Evolutionary conservation across 2,888 invertebrate species (phyloP).

Genomic region (Dasypolia templi): DNA sequence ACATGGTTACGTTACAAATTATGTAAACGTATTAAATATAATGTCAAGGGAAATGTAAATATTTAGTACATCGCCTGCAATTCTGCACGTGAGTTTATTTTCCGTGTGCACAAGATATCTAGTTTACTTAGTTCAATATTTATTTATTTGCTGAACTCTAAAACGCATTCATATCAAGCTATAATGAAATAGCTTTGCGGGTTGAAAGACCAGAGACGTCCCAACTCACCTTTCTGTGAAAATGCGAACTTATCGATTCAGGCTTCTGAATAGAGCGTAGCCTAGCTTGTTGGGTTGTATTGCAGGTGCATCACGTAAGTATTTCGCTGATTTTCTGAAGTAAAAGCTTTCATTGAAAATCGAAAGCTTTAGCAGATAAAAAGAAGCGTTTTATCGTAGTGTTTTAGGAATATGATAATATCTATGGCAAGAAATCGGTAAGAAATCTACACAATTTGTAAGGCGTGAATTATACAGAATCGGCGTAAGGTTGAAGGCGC

Average conservation of each 20-base stretch:
- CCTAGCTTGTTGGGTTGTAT: not conserved
- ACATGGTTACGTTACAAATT: constrained; percentile 13
- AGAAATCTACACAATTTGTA: no score
- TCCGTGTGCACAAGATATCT: constrained; percentile 6
- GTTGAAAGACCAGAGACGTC: constrained; percentile 14
- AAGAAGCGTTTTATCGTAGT: not conserved
- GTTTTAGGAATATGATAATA: no score
- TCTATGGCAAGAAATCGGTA: no score
- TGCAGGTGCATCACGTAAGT: not conserved
- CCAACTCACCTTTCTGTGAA: constrained; percentile 33
- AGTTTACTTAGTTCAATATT: constrained; percentile 10
- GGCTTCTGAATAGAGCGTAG: not conserved
- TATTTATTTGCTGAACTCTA: not conserved
- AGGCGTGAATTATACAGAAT: no score
- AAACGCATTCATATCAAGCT: constrained; percentile 1
- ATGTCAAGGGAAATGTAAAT: constrained; percentile 24
- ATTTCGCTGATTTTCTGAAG: constrained; percentile 2
- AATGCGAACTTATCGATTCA: constrained; percentile 24
- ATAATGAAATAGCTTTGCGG: not conserved
- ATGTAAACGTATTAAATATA: constrained; percentile 21
- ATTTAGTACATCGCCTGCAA: constrained; percentile 4
- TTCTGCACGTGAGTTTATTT: constrained; percentile 3
- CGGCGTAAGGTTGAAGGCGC: no score
- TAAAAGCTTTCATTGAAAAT: not conserved
- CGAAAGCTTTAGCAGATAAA: constrained; percentile 6